Base-by-base conservation (phyloP, 2,888 invertebrate genomes). In the Cacoxenus indagator region DNA sequence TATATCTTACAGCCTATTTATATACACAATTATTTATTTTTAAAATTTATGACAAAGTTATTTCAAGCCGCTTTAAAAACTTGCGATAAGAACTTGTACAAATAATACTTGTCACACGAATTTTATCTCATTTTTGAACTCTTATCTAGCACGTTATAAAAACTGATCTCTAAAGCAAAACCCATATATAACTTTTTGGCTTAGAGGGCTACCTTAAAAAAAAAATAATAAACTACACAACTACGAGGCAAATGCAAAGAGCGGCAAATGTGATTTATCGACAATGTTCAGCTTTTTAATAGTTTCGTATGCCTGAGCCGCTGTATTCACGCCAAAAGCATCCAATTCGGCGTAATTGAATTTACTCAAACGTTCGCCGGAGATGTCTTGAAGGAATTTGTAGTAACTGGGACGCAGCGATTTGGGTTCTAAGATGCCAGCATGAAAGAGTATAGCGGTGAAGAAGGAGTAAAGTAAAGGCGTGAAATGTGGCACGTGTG, bases 371-470 rank as follows among this genome's bases (percentile, higher is more conserved):
- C 92, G 89, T 85, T 91, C 92, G 54, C 93, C 94, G 0, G 95
- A 95, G 72, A 95, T 90, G 70, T 90, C 90, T 73, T 91, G 90
- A 51, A 96, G 89, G 87, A 96, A 96, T 84, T 92, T 93, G 91
- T 93, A 95, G 87, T 96, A 96, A 67, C 94, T 94, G n/a, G 92
- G 90, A 73, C 95, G 90, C 73, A 96, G 86, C 82, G 92, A 93
- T 69, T 92, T 92, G 0, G 95, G 94, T 85, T 96, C 96, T 70
- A 95, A 81, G 45, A 95, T 91, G 65, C 93, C 94, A 5, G 92
- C 92, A 87, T 95, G 94, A 85, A 95, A 94, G 45, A 95, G 90
- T 71, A 93, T 88, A 11, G 93, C 93, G 4, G 95, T 95, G 75
- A 94, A 93, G 71, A 94, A 89, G 73, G 94, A 92, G 85, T 95